Base-by-base conservation (phyloP, 2,888 invertebrate genomes). In the Ernsta delagoae region DNA sequence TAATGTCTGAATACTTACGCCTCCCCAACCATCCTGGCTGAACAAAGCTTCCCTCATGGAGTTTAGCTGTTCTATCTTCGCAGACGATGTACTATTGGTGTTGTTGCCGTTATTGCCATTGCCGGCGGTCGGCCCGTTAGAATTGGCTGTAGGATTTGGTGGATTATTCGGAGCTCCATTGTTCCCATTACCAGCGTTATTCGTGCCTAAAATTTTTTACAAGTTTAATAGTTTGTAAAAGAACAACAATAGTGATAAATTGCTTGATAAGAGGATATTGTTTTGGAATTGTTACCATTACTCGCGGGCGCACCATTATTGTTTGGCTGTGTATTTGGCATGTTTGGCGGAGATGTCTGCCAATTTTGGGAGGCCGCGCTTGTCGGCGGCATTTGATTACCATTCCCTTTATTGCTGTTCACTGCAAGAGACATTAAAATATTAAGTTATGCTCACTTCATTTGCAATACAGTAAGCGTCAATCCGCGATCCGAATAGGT, bases 21-120 rank as follows among this genome's bases (percentile, higher is more conserved):
- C 97, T 74, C 98, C 98, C 98, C 98, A 98, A 76, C 98, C 98
- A 85, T 98, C 98, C 84, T 97, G 97, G 87, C 97, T 97, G 85
- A 97, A 98, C 71, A 98, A 95, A 64, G 98, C 97, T 88, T 98
- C 98, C 73, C 98, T 95, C 97, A 98, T 98, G 72, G 96, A 97
- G 88, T 97, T 98, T 74, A 98, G 94, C 89, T 98, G 97, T 92
- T 98, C 98, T 76, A 98, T 95, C 90, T 97, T 97, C 70, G 97
- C 97, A 72, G 96, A 95, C 78, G 95, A 96, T 73, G 95, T 94
- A 77, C 93, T 94, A 76, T 93, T 94, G 79, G 92, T 90, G 76
- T 85, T 90, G 79, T 88, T 90, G 70, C 93, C 93, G 78, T 91
- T 91, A 78, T 84, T 89, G 31, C 89, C 90, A 74, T 89, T 91